Evolutionary conservation across 2,797 vertebrate genomes (phyloP).

Genomic region (Cichlasoma orientale): DNA sequence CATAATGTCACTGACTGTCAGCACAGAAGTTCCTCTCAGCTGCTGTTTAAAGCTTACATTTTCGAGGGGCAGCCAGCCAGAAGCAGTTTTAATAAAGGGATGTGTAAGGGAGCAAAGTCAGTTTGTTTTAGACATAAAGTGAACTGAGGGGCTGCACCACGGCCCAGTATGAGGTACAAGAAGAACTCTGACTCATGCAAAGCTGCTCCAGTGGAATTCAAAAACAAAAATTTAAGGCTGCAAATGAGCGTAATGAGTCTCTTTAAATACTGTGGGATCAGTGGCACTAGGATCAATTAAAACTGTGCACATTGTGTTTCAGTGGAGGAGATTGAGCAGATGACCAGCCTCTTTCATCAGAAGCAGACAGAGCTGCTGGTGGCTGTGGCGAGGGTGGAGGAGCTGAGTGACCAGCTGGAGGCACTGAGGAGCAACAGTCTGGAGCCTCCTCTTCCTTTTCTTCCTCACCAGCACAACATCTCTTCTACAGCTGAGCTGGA

Average conservation of each 20-base stretch:
- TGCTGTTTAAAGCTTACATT: background rate
- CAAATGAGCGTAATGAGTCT: background rate
- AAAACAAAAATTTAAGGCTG: background rate
- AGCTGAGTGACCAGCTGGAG: slow-evolving; percentile 92
- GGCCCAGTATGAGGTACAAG: background rate
- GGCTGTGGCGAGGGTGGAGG: slow-evolving; percentile 90
- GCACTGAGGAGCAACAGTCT: slow-evolving; percentile 86
- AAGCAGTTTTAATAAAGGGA: background rate
- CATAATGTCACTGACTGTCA: too few relatives aligned
- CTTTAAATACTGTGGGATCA: background rate
- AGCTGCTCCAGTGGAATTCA: too few relatives aligned
- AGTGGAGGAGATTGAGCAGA: slow-evolving; percentile 98
- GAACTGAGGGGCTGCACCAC: background rate
- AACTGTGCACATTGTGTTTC: slow-evolving; percentile 6
- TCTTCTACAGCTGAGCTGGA: slow-evolving; percentile 83
- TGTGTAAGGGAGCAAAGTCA: background rate
- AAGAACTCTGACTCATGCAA: background rate
- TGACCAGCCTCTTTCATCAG: slow-evolving; percentile 93
- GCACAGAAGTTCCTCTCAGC: background rate
- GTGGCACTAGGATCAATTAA: background rate
- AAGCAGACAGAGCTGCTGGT: slow-evolving; percentile 93
- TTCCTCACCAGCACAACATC: slow-evolving; percentile 66
- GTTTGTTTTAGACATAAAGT: background rate
- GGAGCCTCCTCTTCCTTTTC: slow-evolving; percentile 70
- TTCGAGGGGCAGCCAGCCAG: background rate